Base-by-base conservation (phyloP, 2,797 vertebrate species). In the Prionace glauca region DNA sequence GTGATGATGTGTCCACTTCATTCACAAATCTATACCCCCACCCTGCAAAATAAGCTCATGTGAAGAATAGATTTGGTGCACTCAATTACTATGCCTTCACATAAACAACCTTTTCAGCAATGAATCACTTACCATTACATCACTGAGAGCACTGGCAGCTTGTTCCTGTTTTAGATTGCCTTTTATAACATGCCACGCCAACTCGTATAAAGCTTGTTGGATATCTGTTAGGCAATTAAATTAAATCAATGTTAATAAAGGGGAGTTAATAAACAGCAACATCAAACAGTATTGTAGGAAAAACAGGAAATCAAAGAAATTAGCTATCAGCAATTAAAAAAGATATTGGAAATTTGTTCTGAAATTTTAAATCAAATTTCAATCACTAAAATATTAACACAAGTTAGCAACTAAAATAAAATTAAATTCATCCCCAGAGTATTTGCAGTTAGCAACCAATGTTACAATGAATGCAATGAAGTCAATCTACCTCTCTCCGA, bases 81-180 rank as follows among this genome's bases (percentile, higher is more conserved):
- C 95, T 95, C 93, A 77, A 32, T 41, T 96, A 93, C 87, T 96
- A 95, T 96, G 79, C 90, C 96, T 97, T 95, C 96, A 65, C 96
- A 29, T 96, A 56, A 96, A 91, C 2, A 96, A 95, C 95, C 18
- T 24, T 45, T 87, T 62, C n/a, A 95, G 56, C 65, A 96, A 95
- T 95, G 32, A 60, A 90, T 96, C 96, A 98, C 97, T 96, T 98
- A 99, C 99, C 98, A 98, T 99, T 97, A 99, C 98, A 96, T 99
- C 99, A 95, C 97, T 98, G 96, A 99, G 98, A 96, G 98, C 98
- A 95, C 96, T 98, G 96, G 98, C 97, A 72, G 98, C 98, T 96
- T 99, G 98, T 96, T 99, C 99, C 96, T 99, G 97, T 97, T 99
- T 99, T 96, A 99, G 97, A 97, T 98, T 99, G 96, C 99, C 99